Base-by-base conservation (phyloP, 1,140 invertebrate genomes). In the Drosophila watanabei region DNA sequence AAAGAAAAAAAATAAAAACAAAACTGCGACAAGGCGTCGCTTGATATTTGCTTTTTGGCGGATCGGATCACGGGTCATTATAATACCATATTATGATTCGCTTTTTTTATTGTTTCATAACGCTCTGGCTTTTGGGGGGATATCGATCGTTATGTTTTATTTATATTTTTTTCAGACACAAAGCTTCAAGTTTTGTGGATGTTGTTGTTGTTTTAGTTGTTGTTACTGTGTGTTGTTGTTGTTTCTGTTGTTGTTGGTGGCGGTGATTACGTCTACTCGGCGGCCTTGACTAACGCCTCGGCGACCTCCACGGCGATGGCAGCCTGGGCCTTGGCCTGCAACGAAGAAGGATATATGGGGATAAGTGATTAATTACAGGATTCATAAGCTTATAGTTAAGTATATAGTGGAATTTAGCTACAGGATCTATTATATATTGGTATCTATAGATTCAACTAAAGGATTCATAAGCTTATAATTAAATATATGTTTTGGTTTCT, bases 281-380 rank as follows among this genome's bases (percentile, higher is more conserved):
- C 94, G 78, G 98, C 98, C 94, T 97, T 97, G 48, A 98, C 96
- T 82, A 99, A 94, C 79, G 98, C 98, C 94, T 99, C 98, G 51
- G 96, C 97, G 51, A 98, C 98, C 95, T 99, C 98, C n/a, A 99
- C 94, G 28, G 98, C 97, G 91, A 99, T 99, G 77, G 96, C 95
- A 62, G 98, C 98, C 95, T 98, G 98, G 30, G 98, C 98, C 94
- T 97, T 98, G 24, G 96, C 97, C 95, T 96, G 59, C 93, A 94
- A 61, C 52, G 72, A 11, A 51, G 24, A 45, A 30, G 43, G 24
- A 62, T 37, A 62, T 37, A 43, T 5, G 10, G 7, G 11, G 7
- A 11, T 14, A n/a, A 46, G 11, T 9, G 10, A 24, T 56, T 30
- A 20, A 14, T 24, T 33, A 33, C 0, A 33, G n/a, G 10, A 33